These are phyloP conservation scores for Pangasianodon hypophthalmus DNA, from an alignment of 2,113 vertebrate species.

Conservation along the genomic window DNA sequence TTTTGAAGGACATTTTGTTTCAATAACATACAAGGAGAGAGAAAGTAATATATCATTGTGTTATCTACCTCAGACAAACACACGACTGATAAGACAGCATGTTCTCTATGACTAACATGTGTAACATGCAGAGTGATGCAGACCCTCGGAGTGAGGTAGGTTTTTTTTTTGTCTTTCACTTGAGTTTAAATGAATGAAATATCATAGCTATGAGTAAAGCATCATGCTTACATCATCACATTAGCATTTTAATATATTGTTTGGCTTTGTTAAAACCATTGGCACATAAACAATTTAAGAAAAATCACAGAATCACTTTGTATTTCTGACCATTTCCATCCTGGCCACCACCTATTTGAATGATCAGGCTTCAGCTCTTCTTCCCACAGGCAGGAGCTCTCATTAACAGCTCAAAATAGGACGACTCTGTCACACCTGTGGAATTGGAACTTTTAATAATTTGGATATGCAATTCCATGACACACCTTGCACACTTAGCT, in stretches of 20 bases:
- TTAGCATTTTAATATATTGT: neutral
- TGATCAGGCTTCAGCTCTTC: neutral
- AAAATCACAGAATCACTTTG: neutral
- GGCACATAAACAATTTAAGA: neutral
- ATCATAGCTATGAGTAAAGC: neutral
- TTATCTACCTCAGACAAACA: slow-evolving; percentile 1
- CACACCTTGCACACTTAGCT: neutral
- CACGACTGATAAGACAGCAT: neutral
- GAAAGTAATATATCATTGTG: neutral
- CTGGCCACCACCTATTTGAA: neutral
- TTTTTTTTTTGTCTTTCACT: neutral
- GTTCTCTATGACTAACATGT: slow-evolving; percentile 4
- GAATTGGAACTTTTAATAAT: neutral
- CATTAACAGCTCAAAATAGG: neutral
- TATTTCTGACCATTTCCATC: neutral
- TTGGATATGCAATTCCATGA: neutral
- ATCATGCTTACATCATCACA: neutral
- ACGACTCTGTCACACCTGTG: neutral
- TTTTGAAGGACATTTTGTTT: neutral
- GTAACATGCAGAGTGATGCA: slow-evolving; percentile 20
- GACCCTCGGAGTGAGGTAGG: slow-evolving; percentile 23
- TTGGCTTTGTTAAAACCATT: neutral
- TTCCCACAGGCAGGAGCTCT: neutral
- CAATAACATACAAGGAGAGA: neutral
- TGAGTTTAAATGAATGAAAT: neutral